A percentile compares a stretch with the other conserved stretches of the same genome.
Conservation (phyloP, 2,888 invertebrate species). For the Mythimna vitellina region DNA sequence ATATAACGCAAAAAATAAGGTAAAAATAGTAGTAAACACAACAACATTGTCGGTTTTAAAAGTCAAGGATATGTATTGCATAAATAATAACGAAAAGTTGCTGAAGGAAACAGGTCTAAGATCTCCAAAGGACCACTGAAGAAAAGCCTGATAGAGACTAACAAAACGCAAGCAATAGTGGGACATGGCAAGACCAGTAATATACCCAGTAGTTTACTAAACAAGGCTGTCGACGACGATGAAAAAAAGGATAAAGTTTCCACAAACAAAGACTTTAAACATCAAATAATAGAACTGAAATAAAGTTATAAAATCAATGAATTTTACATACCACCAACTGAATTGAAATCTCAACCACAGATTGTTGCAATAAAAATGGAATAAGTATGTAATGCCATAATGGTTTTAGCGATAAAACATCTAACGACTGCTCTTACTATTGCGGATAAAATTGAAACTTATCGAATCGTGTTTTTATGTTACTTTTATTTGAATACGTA, state of each 20-base stretch:
- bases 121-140: background rate
- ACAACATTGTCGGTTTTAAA: background rate
- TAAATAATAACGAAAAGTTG: background rate
- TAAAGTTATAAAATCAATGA: conserved; percentile 4
- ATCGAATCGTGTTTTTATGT: conserved; percentile 51
- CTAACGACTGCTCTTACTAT: conserved; percentile 31
- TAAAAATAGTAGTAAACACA: background rate
- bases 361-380: conserved; percentile 34
- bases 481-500: conserved; percentile 19
- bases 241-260: background rate
- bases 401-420: conserved; percentile 50
- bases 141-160: background rate
- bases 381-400: conserved; percentile 33
- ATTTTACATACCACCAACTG: conserved; percentile 37
- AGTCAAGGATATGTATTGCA: background rate
- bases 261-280: background rate
- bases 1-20: background rate
- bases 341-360: conserved; percentile 4
- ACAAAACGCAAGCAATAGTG: background rate
- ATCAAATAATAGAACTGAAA: background rate
- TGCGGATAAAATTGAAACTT: conserved; percentile 48
- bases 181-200: background rate
- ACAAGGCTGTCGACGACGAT: background rate
- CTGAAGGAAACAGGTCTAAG: too few relatives aligned
- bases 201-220: background rate